Evolutionary conservation across 2,113 vertebrate species (phyloP).

Genomic region (Corythornis vintsioides): DNA sequence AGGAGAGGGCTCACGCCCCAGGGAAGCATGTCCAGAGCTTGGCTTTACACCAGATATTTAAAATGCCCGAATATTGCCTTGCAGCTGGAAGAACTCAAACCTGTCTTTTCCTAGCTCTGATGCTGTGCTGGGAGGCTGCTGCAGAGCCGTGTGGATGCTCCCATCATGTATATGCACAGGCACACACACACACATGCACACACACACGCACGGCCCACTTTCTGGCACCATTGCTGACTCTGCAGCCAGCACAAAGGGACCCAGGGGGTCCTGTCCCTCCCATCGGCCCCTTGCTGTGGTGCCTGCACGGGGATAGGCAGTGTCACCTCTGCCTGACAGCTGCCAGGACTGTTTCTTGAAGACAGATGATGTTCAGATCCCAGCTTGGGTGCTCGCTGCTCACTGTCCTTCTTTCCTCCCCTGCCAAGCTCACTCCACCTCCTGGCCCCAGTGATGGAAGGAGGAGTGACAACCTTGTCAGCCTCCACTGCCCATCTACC

Average conservation of each 20-base stretch:
- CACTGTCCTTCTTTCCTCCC: not conserved
- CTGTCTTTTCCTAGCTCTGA: accelerated
- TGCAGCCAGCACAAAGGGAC: not conserved
- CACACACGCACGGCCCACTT: not conserved
- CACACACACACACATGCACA: no score
- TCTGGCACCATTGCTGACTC: not conserved
- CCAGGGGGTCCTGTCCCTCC: accelerated
- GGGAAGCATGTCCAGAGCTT: not conserved
- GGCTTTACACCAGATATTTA: not conserved
- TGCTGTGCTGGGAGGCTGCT: not conserved
- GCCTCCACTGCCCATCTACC: accelerated
- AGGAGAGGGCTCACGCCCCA: not conserved
- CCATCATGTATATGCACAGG: accelerated
- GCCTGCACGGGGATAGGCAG: not conserved
- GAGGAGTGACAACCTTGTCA: not conserved
- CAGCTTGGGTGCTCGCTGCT: not conserved
- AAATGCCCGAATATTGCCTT: not conserved
- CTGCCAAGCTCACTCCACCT: not conserved
- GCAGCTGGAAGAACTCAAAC: not conserved
- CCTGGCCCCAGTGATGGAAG: not conserved
- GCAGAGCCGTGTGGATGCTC: accelerated
- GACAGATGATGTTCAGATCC: accelerated
- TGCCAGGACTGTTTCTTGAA: not conserved
- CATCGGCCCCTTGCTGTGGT: not conserved
- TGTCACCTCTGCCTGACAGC: not conserved